Percentiles rank a stretch among this genome's conserved stretches.
phyloP scores from a whole-genome alignment of 2,888 invertebrate species.

The Eupithecia abbreviata region DNA sequence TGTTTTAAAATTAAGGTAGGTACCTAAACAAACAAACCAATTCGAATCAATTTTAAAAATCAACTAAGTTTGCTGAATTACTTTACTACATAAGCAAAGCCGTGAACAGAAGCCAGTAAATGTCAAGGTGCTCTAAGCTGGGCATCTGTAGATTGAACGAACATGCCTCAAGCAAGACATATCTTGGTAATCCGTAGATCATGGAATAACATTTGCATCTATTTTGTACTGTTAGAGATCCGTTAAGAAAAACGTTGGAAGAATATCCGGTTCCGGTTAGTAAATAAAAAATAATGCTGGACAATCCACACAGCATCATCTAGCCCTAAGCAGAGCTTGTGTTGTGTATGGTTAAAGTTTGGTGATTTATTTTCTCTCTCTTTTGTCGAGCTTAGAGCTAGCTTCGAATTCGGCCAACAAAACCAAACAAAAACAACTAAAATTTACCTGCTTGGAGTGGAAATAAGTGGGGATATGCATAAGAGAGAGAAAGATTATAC shows the following conservation, averaged over 20 bases:
- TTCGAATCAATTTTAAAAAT: neutral
- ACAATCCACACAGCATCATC: too few species aligned
- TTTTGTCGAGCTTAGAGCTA: neutral
- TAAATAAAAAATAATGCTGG: neutral
- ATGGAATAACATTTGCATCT: conserved; percentile 63
- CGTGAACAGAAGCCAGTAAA: neutral
- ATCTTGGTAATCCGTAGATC: conserved; percentile 40
- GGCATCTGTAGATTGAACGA: conserved; percentile 12
- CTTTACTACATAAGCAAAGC: neutral
- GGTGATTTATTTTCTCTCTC: neutral
- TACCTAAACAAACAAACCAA: neutral
- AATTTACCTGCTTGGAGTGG: neutral
- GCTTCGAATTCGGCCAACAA: neutral
- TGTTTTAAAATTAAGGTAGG: too few species aligned
- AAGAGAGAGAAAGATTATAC: too few species aligned
- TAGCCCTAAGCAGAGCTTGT: too few species aligned
- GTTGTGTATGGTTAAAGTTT: neutral
- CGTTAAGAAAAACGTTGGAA: neutral
- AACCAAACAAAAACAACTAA: neutral
- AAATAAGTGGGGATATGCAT: too few species aligned
- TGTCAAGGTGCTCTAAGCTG: neutral
- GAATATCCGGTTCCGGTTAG: neutral
- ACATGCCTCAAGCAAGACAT: conserved; percentile 1
- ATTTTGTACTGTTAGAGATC: conserved; percentile 45
- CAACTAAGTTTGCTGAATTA: neutral